Conservation (phyloP, 2,113 vertebrate genomes). For the Lophochroa leadbeateri region DNA sequence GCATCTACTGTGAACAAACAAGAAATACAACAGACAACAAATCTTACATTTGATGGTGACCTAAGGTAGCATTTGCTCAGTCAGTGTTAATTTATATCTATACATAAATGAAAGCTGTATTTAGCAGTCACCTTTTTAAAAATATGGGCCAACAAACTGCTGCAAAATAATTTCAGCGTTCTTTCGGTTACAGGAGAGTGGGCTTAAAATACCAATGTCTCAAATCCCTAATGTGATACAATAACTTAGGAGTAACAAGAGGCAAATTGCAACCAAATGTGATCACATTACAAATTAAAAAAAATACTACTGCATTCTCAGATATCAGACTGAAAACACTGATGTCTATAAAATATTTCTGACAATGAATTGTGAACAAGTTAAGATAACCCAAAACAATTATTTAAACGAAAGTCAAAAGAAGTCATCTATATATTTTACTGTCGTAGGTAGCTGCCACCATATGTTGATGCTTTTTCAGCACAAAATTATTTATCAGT, state of each 20-base stretch:
- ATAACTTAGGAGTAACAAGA: not conserved
- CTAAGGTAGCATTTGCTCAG: not conserved
- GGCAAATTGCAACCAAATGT: not conserved
- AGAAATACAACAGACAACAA: not conserved
- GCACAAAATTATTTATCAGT: not conserved
- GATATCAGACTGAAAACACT: not conserved
- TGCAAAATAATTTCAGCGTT: not conserved
- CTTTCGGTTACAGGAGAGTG: not conserved
- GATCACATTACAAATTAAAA: not conserved
- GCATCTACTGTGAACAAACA: not conserved
- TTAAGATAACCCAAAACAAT: not conserved
- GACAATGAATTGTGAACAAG: not conserved
- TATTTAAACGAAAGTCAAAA: not conserved
- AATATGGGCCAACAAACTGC: not conserved
- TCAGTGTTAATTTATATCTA: not conserved
- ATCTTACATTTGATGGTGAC: not conserved
- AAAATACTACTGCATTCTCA: not conserved
- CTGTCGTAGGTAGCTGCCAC: not conserved
- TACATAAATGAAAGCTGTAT: not conserved
- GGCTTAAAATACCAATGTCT: not conserved
- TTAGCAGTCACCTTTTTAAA: not conserved
- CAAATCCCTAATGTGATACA: not conserved
- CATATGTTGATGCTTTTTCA: not conserved
- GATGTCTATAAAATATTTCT: not conserved
- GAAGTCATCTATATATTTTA: not conserved